Base-by-base conservation (phyloP, 2,113 vertebrate species). In the Calonectris borealis region DNA sequence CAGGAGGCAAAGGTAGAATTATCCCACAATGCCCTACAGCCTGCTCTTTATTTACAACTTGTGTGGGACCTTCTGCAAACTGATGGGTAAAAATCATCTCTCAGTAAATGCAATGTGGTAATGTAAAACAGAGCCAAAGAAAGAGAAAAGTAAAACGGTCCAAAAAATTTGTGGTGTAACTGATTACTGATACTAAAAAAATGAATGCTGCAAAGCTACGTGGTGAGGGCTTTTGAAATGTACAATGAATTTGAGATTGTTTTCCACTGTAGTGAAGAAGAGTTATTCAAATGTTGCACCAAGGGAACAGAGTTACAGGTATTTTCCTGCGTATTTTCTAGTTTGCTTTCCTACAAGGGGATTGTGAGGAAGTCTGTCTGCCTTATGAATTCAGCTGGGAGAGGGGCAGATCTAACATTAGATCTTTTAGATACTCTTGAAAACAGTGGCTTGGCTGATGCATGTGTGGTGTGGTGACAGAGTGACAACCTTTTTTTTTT, bases 21-120 rank as follows among this genome's bases (percentile, higher is more conserved):
- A 95, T 69, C 58, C 82, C 69, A 68, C 51, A 86, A 60, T 58
- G 77, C 54, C 54, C 75, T 19, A 10, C 12, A 25, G 60, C 71
- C 62, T 90, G 25, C n/a, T 86, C 46, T 92, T 94, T 93, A 77
- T 82, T 90, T 94, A 88, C 62, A 71, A 25, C 58, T 88, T 86
- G 57, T 26, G n/a, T 7, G 64, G 71, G 75, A 91, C 51, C 69
- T 91, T 86, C 40, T 58, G 51, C 66, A 90, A 88, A 75, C 29
- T 17, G 61, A 61, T 22, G 27, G 51, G 62, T 70, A 94, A 92
- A 94, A 93, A 80, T 54, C 49, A 42, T 16, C 75, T 36, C 79
- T 51, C 70, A 26, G 58, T 48, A 68, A 95, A 36, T 18, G n/a
- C 61, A 64, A 42, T 2, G 11, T 1, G 1, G 64, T 34, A 55